Base-by-base conservation (phyloP, 2,888 invertebrate species). In the Tetheella fluctuosa region DNA sequence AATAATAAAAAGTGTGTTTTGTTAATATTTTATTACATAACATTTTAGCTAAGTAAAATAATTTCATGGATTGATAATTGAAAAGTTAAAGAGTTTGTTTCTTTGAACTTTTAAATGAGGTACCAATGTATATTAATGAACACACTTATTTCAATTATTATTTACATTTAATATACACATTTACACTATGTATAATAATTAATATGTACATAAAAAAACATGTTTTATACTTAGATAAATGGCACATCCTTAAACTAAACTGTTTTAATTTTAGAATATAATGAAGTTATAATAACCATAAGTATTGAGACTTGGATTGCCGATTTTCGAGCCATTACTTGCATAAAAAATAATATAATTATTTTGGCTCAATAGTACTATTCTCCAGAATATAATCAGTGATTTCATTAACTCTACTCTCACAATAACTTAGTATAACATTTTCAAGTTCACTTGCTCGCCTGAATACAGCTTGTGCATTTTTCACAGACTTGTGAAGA, bases 321-420 rank as follows among this genome's bases (percentile, higher is more conserved):
- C n/a, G n/a, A n/a, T n/a, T n/a, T n/a, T n/a, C n/a, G n/a, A 39
- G 39, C 39, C 15, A 15, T n/a, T 57, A 59, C 30, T 25, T 25
- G n/a, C n/a, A n/a, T n/a, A n/a, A 25, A 34, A 48, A 60, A 12
- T 57, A 30, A 23, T 1, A 17, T 76, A 57, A 80, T 59, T 80
- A 72, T 48, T 69, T 62, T 20, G 75, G 64, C 10, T 82, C 84
- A 17, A 91, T 60, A 58, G 86, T 83, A 77, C 91, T 92, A 61
- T 91, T 86, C 60, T 91, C 86, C 52, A 91, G 73, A 58, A 92
- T 87, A 67, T 89, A 82, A 30, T 88, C 80, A 34, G 86, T 89
- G n/a, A 91, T 76, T 67, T 73, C 77, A 8, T 83, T 77, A 1
- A 90, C 74, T 71, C 80, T 83, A 1, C 79, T 73, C 70, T 90